phyloP scores from a whole-genome alignment of 92 coral and sea anemone species.

The Parazoanthus atlanticus region DNA sequence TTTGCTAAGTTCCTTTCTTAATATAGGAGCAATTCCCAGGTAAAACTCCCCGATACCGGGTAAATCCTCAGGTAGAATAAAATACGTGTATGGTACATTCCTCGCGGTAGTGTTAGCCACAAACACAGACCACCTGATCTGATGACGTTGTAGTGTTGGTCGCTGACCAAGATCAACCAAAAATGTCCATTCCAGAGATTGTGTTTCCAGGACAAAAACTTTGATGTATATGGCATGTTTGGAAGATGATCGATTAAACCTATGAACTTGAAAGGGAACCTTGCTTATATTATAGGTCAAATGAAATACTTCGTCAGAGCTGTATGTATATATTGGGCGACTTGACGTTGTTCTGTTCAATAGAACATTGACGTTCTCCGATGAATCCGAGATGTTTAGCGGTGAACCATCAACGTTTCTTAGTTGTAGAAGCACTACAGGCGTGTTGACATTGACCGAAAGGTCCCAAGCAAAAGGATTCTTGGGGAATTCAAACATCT shows the following conservation, averaged over 20 bases:
- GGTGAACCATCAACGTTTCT: constrained; percentile 53
- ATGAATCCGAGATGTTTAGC: constrained; percentile 45
- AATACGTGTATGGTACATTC: constrained; percentile 12
- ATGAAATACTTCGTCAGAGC: constrained; percentile 2
- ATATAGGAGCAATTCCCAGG: constrained; percentile 35
- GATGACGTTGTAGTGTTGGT: constrained; percentile 41
- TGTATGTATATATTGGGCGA: constrained; percentile 1
- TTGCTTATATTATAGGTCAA: constrained; percentile 18
- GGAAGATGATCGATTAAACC: constrained; percentile 54
- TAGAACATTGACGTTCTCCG: constrained; percentile 46
- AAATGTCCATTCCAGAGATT: constrained; percentile 54
- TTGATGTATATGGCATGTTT: constrained; percentile 61
- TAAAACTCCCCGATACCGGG: constrained; percentile 44
- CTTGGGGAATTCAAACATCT: constrained; percentile 64
- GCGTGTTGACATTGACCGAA: constrained; percentile 54
- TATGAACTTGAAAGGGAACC: constrained; percentile 41
- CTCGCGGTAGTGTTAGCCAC: constrained; percentile 39
- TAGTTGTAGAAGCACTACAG: constrained; percentile 58
- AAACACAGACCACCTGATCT: constrained; percentile 52
- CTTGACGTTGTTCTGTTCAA: constrained; percentile 10
- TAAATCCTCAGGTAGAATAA: constrained; percentile 11
- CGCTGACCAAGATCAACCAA: constrained; percentile 52
- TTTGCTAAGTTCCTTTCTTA: constrained; percentile 25
- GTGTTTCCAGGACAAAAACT: constrained; percentile 44
- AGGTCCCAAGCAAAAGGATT: constrained; percentile 61